Percentiles rank a stretch among this genome's conserved stretches.
These are phyloP conservation scores for Drosophila kepulauana DNA, from an alignment of 1,140 invertebrate genomes.

Conservation along the genomic window DNA sequence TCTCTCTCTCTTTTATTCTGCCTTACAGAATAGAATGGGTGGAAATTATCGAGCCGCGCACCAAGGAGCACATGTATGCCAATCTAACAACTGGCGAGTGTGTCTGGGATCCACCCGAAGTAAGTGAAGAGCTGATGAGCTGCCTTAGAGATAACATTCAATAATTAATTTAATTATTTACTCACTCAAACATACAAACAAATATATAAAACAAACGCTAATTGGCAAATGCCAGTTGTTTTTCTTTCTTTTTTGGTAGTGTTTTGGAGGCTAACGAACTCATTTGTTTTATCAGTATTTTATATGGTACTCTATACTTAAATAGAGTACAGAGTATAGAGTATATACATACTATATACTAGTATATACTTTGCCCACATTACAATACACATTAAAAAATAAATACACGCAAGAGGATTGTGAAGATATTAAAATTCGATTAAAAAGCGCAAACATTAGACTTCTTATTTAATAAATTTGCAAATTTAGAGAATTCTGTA, in stretches of 20 bases:
- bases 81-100: conserved; percentile 99
- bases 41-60: conserved; percentile 99
- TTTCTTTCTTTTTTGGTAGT: background rate
- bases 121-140: conserved; percentile 68
- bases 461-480: background rate
- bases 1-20: conserved; percentile 19
- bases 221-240: conserved; percentile 36
- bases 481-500: background rate
- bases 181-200: conserved; percentile 31
- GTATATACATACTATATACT: background rate
- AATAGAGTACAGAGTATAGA: background rate
- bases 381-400: background rate
- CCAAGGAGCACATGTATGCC: conserved; percentile 99
- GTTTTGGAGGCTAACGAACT: conserved; percentile 34
- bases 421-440: background rate
- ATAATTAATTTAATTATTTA: conserved; percentile 41
- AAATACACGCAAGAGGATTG: conserved; percentile 2
- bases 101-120: conserved; percentile 97
- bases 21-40: conserved; percentile 92
- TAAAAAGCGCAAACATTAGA: background rate
- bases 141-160: background rate
- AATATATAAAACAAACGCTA: conserved; percentile 12
- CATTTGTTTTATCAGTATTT: conserved; percentile 9
- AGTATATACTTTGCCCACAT: background rate
- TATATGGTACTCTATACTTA: background rate